Evolutionary conservation across 2,797 vertebrate genomes (phyloP).

Genomic region (Odontamblyopus rebecca): DNA sequence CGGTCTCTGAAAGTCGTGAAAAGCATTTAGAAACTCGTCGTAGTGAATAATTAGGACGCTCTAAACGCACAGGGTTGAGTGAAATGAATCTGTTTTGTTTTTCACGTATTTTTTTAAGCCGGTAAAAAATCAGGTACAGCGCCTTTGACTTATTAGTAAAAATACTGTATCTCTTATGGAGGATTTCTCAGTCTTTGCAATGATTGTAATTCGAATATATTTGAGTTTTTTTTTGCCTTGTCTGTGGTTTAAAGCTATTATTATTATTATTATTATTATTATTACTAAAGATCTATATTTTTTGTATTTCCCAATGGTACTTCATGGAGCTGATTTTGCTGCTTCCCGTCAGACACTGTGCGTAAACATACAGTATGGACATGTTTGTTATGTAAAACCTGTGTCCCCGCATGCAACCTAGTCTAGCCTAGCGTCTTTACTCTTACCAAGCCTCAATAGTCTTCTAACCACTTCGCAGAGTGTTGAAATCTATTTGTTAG

Average conservation of each 20-base stretch:
- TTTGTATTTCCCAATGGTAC: constrained; percentile 52
- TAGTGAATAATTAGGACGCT: too few relatives aligned
- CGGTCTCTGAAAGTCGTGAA: too few relatives aligned
- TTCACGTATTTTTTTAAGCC: too few relatives aligned
- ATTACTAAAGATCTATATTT: constrained; percentile 46
- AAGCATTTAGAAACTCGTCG: too few relatives aligned
- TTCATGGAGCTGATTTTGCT: constrained; percentile 56
- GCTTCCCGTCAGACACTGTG: constrained; percentile 48
- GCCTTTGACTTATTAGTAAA: background rate
- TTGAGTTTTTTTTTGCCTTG: constrained; percentile 56
- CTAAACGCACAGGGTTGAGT: too few relatives aligned
- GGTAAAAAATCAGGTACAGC: too few relatives aligned
- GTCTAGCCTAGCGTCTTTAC: constrained; percentile 9
- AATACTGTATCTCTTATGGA: constrained; percentile 36
- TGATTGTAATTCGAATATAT: constrained; percentile 55
- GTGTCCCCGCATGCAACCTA: constrained; percentile 56
- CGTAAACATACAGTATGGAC: constrained; percentile 16
- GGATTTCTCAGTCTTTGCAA: constrained; percentile 47
- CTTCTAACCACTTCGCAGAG: background rate
- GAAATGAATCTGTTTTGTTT: too few relatives aligned
- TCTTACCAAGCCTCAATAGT: background rate
- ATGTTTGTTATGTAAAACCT: constrained; percentile 12
- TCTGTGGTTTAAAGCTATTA: constrained; percentile 60
- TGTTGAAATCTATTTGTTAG: background rate
- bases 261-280: constrained; percentile 40